Evolutionary conservation across 1,140 invertebrate genomes (phyloP), one percentile per base, ranked within the genome.

Genomic region (Agrilus planipennis): DNA sequence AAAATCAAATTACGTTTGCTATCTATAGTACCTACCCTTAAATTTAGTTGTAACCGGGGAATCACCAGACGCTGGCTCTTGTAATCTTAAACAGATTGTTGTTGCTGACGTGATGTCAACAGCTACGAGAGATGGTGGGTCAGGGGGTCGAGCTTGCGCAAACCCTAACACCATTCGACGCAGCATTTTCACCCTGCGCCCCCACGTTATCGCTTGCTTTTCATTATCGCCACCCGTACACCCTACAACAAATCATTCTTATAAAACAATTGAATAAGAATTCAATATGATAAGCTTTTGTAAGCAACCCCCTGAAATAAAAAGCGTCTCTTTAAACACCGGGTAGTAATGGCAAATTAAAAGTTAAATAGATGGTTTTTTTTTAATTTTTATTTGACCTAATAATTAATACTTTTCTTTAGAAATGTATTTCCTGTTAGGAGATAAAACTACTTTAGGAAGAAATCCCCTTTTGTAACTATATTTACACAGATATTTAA

Each of bases 11-110:
- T 25, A 25, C 23, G 23, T 25, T 25, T 6, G n/a, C n/a, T 7
- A 7, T 7, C 23, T 25, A 7, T 25, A 25, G 4, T 4, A 25
- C 53, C 58, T 69, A 89, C 85, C 79, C 79, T 83, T 89, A 60
- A 86, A 92, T 68, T 90, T 91, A 15, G 89, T 92, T 51, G 84
- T 79, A 42, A 90, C 79, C 9, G 84, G 73, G 7, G 77, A 78
- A 40, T 79, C 72, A 41, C 71, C 69, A 31, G 62, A 57, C 34
- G 75, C 68, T 12, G 80, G 75, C 53, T 87, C 84, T 47, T 74
- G 70, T 54, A 88, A 81, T 29, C 75, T 69, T 3, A 92, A 72
- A 18, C 73, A 72, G 9, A 93, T 76, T 2, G 82, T 76, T 34
- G 78, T 80, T 23, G 77, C 78, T 27, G 83, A 82, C 7, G 82